Conservation (phyloP, 2,888 invertebrate species). For the Dolomedes plantarius region DNA sequence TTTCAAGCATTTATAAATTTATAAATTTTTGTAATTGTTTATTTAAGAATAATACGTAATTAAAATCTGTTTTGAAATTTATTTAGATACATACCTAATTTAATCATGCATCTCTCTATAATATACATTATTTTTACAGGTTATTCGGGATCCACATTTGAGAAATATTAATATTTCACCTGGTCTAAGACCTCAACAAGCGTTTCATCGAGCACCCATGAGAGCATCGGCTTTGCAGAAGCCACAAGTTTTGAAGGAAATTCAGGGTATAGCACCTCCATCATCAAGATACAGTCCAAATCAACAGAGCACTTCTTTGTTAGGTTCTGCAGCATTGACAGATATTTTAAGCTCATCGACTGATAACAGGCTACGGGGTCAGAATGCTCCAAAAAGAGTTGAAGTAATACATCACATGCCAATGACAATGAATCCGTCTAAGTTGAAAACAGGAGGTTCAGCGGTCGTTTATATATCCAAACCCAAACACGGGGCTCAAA, state of each 20-base stretch:
- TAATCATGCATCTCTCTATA: no score
- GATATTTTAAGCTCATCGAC: neutral
- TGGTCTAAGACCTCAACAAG: neutral
- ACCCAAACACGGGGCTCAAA: conserved; percentile 9
- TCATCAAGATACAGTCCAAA: neutral
- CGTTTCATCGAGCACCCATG: neutral
- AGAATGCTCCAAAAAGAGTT: neutral
- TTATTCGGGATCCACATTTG: neutral
- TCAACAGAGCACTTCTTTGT: neutral
- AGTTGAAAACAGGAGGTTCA: neutral
- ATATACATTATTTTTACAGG: neutral
- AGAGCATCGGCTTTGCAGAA: neutral
- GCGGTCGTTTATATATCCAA: conserved; percentile 24
- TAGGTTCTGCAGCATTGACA: neutral
- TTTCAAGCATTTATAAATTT: no score
- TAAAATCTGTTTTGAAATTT: no score
- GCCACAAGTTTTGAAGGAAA: neutral
- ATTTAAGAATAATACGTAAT: no score
- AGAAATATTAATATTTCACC: neutral
- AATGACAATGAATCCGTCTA: neutral
- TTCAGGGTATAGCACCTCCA: neutral
- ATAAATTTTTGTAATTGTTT: no score
- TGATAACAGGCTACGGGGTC: neutral
- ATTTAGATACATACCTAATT: no score
- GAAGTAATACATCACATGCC: conserved; percentile 60